phyloP scores from a whole-genome alignment of 2,797 vertebrate genomes.

The Amphiprion clarkii region DNA sequence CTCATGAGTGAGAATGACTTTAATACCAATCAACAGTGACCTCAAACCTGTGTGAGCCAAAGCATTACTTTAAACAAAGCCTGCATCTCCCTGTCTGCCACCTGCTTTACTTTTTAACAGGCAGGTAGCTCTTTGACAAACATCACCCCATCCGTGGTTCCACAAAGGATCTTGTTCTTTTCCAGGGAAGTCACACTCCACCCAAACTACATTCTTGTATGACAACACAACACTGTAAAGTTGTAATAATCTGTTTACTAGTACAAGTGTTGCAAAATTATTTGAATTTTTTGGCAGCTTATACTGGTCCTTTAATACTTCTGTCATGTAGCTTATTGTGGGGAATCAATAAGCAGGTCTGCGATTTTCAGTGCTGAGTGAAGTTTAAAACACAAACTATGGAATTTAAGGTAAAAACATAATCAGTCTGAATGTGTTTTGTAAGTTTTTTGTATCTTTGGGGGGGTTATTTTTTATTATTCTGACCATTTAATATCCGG shows the following conservation, averaged over 20 bases:
- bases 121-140: conserved; percentile 36
- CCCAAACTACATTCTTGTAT: background rate
- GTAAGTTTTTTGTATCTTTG: background rate
- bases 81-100: conserved; percentile 26
- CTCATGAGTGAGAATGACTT: background rate
- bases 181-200: background rate
- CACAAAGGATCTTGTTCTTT: background rate
- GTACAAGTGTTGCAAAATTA: background rate
- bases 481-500: background rate
- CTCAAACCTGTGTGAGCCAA: background rate
- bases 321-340: background rate
- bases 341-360: background rate
- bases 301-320: background rate
- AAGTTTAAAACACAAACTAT: too few relatives aligned
- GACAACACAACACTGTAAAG: background rate
- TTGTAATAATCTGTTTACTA: background rate
- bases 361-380: too few relatives aligned
- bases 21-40: background rate
- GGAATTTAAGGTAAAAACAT: too few relatives aligned
- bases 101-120: conserved; percentile 34
- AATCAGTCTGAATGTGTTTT: too few relatives aligned
- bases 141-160: conserved; percentile 2
- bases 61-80: background rate
- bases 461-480: background rate
- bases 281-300: background rate